phyloP scores from a whole-genome alignment of 2,113 vertebrate species.

The Pangasianodon hypophthalmus region DNA sequence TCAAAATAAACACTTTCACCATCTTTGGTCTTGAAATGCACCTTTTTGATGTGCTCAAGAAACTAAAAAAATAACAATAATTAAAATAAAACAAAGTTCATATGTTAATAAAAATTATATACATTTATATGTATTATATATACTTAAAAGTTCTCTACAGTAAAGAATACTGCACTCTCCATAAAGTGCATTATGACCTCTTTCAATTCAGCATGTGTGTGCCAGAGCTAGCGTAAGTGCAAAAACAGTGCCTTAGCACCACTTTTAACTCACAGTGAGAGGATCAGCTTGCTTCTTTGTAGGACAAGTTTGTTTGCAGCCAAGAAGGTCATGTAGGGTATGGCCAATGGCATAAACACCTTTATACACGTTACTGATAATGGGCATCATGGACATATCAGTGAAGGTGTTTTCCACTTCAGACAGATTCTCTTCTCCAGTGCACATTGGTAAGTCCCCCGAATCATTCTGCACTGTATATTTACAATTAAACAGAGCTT shows the following conservation, averaged over 20 bases:
- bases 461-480: constrained; percentile 4
- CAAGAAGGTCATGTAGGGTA: constrained; percentile 52
- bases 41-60: constrained; percentile 64
- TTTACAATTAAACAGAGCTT: constrained; percentile 55
- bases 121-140: neutral
- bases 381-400: constrained; percentile 56
- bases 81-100: neutral
- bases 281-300: constrained; percentile 27
- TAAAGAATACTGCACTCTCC: neutral
- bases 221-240: neutral
- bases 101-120: too few relatives aligned
- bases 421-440: constrained; percentile 50
- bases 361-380: constrained; percentile 58
- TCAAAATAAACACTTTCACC: constrained; percentile 71
- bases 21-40: constrained; percentile 66
- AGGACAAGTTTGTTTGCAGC: neutral
- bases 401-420: constrained; percentile 56
- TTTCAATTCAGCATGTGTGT: neutral
- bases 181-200: neutral
- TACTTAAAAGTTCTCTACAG: neutral
- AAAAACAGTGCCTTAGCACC: neutral
- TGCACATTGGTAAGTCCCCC: constrained; percentile 30
- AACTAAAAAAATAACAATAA: constrained; percentile 56
- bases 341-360: constrained; percentile 57
- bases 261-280: constrained; percentile 20